Percentiles rank a stretch among this genome's conserved stretches.
These are phyloP conservation scores for Microcaecilia unicolor DNA, from an alignment of 2,797 vertebrate genomes.

Conservation along the genomic window DNA sequence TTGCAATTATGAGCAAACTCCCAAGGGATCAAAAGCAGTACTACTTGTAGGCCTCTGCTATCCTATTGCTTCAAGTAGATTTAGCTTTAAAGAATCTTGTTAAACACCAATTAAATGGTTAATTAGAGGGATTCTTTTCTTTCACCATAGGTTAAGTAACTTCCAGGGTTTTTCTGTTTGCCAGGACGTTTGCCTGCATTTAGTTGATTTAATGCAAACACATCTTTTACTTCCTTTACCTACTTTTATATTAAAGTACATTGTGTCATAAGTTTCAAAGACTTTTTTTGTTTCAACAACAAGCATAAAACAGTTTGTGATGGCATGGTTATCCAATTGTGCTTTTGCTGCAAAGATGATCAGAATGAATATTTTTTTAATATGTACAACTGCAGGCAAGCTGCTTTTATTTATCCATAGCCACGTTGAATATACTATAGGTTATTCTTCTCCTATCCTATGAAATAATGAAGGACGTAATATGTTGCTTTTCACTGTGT, in stretches of 20 bases:
- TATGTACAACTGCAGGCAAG: background rate
- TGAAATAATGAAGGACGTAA: background rate
- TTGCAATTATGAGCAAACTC: conserved; percentile 48
- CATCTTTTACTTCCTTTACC: conserved; percentile 7
- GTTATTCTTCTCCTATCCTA: background rate
- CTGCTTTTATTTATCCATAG: background rate
- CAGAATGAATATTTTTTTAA: background rate
- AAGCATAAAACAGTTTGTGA: background rate
- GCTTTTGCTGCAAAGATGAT: background rate
- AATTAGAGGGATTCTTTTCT: conserved; percentile 30
- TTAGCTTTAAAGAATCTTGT: conserved; percentile 40
- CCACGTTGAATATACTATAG: background rate
- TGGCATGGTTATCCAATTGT: background rate
- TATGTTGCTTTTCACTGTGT: background rate
- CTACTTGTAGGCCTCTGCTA: conserved; percentile 23
- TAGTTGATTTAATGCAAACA: background rate
- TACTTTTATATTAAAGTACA: background rate
- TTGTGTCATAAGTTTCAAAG: background rate
- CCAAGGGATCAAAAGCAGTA: conserved; percentile 42
- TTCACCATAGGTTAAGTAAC: conserved; percentile 19
- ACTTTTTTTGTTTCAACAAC: background rate
- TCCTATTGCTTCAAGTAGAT: conserved; percentile 44
- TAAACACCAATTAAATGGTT: conserved; percentile 43
- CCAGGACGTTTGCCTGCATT: background rate
- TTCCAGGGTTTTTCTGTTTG: conserved; percentile 21